Evolutionary conservation across 2,888 invertebrate genomes (phyloP), one percentile per base, ranked within the genome.

Genomic region (Ochlodes sylvanus): DNA sequence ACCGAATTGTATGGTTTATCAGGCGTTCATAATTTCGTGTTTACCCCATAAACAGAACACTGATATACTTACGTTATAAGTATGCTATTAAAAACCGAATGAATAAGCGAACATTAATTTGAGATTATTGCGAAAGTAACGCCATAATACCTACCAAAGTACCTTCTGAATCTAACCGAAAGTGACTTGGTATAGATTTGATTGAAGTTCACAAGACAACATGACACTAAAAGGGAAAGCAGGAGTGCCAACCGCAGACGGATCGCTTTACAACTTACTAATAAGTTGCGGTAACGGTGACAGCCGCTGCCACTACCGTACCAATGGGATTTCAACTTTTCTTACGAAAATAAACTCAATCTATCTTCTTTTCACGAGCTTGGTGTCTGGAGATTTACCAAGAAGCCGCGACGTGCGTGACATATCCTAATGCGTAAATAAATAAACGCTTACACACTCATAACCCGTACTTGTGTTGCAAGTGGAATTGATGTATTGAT

Each of bases 191-290:
- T 50, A 38, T 52, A 38, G 7, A 62, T 52, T 38, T n/a, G 5
- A 52, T 14, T 50, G 15, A 63, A 63, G 34, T 63, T 63, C 54
- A 55, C 17, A 1, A 47, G 47, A 47, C 47, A 50, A 44, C 42
- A 57, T 58, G 52, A 65, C 47, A 58, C 58, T 58, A 65, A 58
- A 60, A 66, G 54, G 66, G 60, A 66, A 66, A 66, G 66, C 54
- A 52, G 6, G 52, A 32, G 17, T 52, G 34, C 17, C 41, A 34
- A 66, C 66, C 66, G 60, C 66, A 66, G 60, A 58, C 44, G 12
- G 60, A 66, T 66, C 60, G 44, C 66, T 66, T 66, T 66, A 60
- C 66, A 66, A 60, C 54, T 63, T 55, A 66, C 42, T 60, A 60
- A 52, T 61, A 55, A 60, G 66, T 67, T 61, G 66, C 55, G 66